Evolutionary conservation across 2,888 invertebrate genomes (phyloP), one percentile per base, ranked within the genome.

Genomic region (Aphelenchoides bicaudatus): DNA sequence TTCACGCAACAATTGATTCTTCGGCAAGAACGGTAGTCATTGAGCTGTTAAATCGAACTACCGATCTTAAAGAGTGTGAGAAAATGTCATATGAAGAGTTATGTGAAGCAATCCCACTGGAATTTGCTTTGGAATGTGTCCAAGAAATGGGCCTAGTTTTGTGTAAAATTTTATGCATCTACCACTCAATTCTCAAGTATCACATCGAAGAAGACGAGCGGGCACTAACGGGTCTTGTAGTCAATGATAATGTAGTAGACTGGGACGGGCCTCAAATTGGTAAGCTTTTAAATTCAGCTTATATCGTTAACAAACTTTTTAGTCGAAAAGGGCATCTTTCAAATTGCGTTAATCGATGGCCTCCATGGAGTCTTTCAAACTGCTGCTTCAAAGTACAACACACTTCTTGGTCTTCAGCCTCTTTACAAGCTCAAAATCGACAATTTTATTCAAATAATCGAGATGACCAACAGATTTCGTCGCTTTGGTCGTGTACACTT

Each of bases 391-490:
- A 57, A 63, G 25, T 60, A 70, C 21, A 60, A 67, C 29, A 46
- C 52, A 13, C 61, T 75, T 4, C 56, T 74, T 1, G 59, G 59
- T 27, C 59, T 63, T 6, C 50, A 68, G 13, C 75, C 75, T 49
- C 65, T 75, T 37, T 62, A 62, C 1, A 43, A 34, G 3, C 52
- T 75, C 39, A 75, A 76, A 57, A 71, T 75, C 48, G 75, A 75
- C 37, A 63, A 71, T 10, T 70, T 75, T 21, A 58, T 75, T 50
- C 68, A 69, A 13, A 66, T 73, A 25, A 67, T 76, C 10, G 75
- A 76, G 39, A 55, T 74, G 56, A 62, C 72, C 34, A 72, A 72
- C 39, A 59, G 71, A n/a, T 72, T 77, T 57, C 63, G 70, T 8
- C 53, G 55, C 23, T 71, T 77, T 58, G 76, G 76, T 16, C 61